Conservation (phyloP, 2,888 invertebrate species). For the Agrilus biguttatus region DNA sequence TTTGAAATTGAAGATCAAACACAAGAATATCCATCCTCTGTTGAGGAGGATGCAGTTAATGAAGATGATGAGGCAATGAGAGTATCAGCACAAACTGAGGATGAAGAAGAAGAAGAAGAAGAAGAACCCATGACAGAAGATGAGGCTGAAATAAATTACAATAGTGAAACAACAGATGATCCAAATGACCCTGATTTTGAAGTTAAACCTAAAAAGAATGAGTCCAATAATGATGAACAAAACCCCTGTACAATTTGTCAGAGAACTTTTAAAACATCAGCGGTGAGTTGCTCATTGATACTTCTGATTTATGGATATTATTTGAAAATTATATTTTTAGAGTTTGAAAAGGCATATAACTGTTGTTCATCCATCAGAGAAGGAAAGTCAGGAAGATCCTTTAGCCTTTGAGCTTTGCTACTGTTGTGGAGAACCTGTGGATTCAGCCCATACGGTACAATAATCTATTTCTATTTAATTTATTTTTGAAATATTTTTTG, state of each 20-base stretch:
- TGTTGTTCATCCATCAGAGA: slow-evolving; percentile 18
- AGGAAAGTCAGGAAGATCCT: slow-evolving; percentile 21
- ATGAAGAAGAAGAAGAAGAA: slow-evolving; percentile 7
- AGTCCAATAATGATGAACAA: slow-evolving; percentile 9
- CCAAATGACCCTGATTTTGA: slow-evolving; percentile 5
- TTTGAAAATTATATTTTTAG: slow-evolving; percentile 15
- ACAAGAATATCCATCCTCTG: neutral
- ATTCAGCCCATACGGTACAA: slow-evolving; percentile 37
- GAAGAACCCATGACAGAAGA: slow-evolving; percentile 6
- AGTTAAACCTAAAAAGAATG: slow-evolving; percentile 1
- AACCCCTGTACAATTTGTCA: slow-evolving; percentile 21
- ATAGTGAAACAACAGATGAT: slow-evolving; percentile 1
- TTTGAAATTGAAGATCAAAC: slow-evolving; percentile 1
- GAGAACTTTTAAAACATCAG: slow-evolving; percentile 21
- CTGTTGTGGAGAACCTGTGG: slow-evolving; percentile 43
- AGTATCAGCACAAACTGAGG: neutral
- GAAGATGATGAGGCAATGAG: slow-evolving; percentile 6
- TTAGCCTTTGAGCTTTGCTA: slow-evolving; percentile 34
- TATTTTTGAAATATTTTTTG: neutral
- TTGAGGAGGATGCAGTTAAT: slow-evolving; percentile 7
- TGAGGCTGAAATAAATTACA: slow-evolving; percentile 1
- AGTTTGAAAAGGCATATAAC: slow-evolving; percentile 29
- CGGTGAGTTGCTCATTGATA: slow-evolving; percentile 15
- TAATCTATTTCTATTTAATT: slow-evolving; percentile 8
- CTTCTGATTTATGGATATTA: neutral